phyloP scores from a whole-genome alignment of 30 jellyfish, hydroid and myxozoan species.

The Hydractinia symbiolongicarpus region DNA sequence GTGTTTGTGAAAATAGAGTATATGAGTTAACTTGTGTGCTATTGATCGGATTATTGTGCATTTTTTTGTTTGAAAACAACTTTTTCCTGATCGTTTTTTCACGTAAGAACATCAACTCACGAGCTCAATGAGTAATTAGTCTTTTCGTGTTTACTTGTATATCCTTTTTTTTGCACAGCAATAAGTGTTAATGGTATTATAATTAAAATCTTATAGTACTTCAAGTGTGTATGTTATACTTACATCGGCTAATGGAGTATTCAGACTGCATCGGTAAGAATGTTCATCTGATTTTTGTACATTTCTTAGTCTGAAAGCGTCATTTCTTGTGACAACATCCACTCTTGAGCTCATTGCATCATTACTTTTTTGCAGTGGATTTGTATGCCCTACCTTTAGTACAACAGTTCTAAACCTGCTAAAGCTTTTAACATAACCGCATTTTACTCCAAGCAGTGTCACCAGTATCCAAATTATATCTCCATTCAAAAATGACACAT shows the following conservation, averaged over 20 bases:
- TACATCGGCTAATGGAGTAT: background rate
- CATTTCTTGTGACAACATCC: background rate
- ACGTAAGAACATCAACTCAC: conserved; percentile 6
- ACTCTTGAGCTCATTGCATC: background rate
- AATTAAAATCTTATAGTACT: background rate
- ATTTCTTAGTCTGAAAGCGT: background rate
- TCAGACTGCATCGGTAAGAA: background rate
- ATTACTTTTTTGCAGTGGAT: background rate
- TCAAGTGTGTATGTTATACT: background rate
- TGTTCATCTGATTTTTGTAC: conserved; percentile 8
- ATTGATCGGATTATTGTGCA: too few species aligned
- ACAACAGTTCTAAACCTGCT: background rate
- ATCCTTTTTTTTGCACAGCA: too few species aligned
- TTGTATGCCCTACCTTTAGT: background rate
- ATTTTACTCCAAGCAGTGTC: background rate
- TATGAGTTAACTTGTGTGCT: too few species aligned
- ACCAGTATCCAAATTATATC: background rate
- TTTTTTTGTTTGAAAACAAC: too few species aligned
- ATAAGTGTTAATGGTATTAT: background rate
- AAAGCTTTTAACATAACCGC: conserved; percentile 13
- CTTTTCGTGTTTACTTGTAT: background rate
- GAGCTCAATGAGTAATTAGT: conserved; percentile 8
- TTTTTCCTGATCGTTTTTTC: too few species aligned
- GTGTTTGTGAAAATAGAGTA: too few species aligned
- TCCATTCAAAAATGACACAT: background rate